Percentiles rank a stretch among this genome's conserved stretches.
Evolutionary conservation across 2,888 invertebrate genomes (phyloP).

Genomic region (Notodonta dromedarius): DNA sequence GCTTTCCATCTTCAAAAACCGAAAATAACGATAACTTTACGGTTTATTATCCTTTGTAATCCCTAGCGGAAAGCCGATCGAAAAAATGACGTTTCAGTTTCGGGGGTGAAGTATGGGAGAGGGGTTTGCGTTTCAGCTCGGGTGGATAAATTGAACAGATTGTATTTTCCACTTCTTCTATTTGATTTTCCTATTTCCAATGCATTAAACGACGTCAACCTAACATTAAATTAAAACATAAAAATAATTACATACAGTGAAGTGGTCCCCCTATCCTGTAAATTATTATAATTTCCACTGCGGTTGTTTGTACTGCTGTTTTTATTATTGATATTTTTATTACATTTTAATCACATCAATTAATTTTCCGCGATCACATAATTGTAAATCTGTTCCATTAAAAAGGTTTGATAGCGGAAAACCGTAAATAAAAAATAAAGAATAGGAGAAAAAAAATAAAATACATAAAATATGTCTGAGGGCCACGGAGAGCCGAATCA

Average conservation of each 20-base stretch:
- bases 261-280: constrained; percentile 31
- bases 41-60: constrained; percentile 14
- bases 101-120: constrained; percentile 59
- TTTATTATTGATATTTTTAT: constrained; percentile 61
- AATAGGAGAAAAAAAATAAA: constrained; percentile 23
- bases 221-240: constrained; percentile 27
- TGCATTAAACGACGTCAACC: constrained; percentile 43
- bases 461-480: constrained; percentile 65
- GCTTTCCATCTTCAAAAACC: background rate
- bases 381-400: constrained; percentile 7
- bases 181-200: constrained; percentile 49
- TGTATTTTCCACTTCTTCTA: constrained; percentile 59
- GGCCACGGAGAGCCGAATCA: constrained; percentile 68
- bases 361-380: constrained; percentile 12
- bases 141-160: constrained; percentile 56
- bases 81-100: constrained; percentile 73
- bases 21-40: background rate
- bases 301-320: constrained; percentile 58
- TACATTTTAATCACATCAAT: constrained; percentile 24
- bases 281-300: constrained; percentile 45
- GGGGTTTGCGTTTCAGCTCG: constrained; percentile 57
- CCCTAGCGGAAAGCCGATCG: constrained; percentile 62
- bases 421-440: constrained; percentile 20
- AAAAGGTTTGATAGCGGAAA: constrained; percentile 23
- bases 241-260: constrained; percentile 31